Percentiles rank a stretch among this genome's conserved stretches.
phyloP scores from a whole-genome alignment of 2,888 invertebrate species.

The Dermolepida albohirtum region DNA sequence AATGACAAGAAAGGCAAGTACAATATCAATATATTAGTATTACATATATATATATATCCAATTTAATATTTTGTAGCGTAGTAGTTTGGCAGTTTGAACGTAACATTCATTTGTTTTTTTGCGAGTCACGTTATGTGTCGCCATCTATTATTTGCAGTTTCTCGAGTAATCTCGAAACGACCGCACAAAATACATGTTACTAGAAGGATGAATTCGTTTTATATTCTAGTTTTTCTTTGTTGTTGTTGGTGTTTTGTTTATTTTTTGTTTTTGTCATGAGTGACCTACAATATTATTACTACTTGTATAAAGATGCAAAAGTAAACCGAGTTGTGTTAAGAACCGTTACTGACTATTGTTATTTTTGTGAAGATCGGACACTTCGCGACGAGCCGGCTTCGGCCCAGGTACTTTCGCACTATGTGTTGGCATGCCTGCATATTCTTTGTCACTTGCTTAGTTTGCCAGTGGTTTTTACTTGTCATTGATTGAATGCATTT shows the following conservation, averaged over 20 bases:
- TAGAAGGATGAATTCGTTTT: too few species aligned
- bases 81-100: constrained; percentile 37
- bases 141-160: constrained; percentile 19
- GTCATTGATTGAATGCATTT: constrained; percentile 53
- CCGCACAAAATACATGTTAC: too few species aligned
- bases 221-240: neutral
- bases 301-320: neutral
- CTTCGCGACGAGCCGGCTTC: constrained; percentile 56
- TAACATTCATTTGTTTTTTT: constrained; percentile 27
- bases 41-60: constrained; percentile 23
- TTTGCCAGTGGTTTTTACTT: constrained; percentile 60
- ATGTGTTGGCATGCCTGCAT: constrained; percentile 67
- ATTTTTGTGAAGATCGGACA: constrained; percentile 57
- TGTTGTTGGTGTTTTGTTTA: too few species aligned
- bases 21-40: constrained; percentile 13
- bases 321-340: neutral
- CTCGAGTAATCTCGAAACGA: neutral
- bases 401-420: constrained; percentile 58
- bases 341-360: constrained; percentile 54
- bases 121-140: constrained; percentile 33
- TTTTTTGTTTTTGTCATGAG: constrained; percentile 1
- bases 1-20: constrained; percentile 23
- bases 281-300: too few species aligned
- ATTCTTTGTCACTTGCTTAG: constrained; percentile 65
- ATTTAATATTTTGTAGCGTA: constrained; percentile 30